These are phyloP conservation scores for Oscheius onirici DNA, from an alignment of 2,888 invertebrate species.

Conservation along the genomic window DNA sequence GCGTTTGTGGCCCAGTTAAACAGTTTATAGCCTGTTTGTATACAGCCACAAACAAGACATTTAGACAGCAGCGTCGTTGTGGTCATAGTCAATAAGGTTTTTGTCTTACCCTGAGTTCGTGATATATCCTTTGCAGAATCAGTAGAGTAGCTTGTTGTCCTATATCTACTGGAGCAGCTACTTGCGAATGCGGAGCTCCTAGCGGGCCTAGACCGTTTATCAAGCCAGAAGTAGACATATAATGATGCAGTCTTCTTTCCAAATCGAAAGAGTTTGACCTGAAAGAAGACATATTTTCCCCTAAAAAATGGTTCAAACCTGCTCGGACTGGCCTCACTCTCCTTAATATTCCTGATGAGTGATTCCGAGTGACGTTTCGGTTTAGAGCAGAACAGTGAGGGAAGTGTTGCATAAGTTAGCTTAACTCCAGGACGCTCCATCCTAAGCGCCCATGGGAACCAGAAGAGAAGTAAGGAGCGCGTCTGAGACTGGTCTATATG, in stretches of 20 bases:
- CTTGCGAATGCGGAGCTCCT: constrained; percentile 28
- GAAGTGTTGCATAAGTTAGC: constrained; percentile 63
- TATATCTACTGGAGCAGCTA: constrained; percentile 48
- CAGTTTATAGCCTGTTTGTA: too few relatives aligned
- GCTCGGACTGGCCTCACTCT: constrained; percentile 56
- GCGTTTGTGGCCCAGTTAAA: too few relatives aligned
- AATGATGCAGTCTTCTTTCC: constrained; percentile 59
- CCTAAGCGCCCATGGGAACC: constrained; percentile 70
- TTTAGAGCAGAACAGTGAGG: constrained; percentile 62
- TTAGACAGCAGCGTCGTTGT: too few relatives aligned
- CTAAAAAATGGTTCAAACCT: not conserved
- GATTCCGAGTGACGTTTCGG: constrained; percentile 69
- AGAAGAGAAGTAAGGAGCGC: constrained; percentile 67
- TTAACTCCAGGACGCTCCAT: constrained; percentile 70
- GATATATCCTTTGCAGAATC: constrained; percentile 67
- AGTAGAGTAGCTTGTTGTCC: constrained; percentile 66
- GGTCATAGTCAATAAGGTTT: too few relatives aligned
- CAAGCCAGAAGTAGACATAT: constrained; percentile 50
- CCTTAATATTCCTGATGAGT: constrained; percentile 68
- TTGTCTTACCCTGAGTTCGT: constrained; percentile 67
- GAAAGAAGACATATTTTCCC: not conserved
- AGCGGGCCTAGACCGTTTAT: constrained; percentile 41
- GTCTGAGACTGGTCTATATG: constrained; percentile 48
- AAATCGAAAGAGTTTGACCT: constrained; percentile 63
- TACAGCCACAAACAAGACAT: too few relatives aligned